Evolutionary conservation across 2,888 invertebrate genomes (phyloP), one percentile per base, ranked within the genome.

Genomic region (Catocala sponsa): DNA sequence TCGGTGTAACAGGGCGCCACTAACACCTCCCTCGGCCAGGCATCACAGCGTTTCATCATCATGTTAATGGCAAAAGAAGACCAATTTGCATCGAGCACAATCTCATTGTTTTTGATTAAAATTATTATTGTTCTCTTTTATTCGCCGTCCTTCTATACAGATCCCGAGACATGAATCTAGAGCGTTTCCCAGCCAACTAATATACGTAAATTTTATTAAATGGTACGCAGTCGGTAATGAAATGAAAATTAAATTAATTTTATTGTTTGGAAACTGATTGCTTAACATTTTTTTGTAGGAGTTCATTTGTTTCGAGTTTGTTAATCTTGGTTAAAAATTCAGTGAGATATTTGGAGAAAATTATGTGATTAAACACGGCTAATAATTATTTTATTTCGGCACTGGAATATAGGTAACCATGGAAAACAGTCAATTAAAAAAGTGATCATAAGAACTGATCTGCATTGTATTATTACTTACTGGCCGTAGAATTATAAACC

Each of bases 61-160:
- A 87, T 83, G 88, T 85, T 91, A 88, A 90, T 86, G 81, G 83
- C 81, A 79, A 86, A 89, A 89, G 87, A 87, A 89, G 88, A 87
- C 87, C 87, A 88, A 90, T 91, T 91, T 89, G 83, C 84, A 85
- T 88, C 87, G 84, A 85, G 88, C 81, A 82, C 88, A 88, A 90
- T 89, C 88, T 89, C 90, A 91, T 91, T 92, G 91, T 89, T 90
- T 91, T 88, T 91, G 91, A 92, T 92, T 91, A 91, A 91, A 91
- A 91, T 92, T 88, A 90, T 91, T 91, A 90, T 91, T 87, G 87
- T 87, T 83, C 82, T 77, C 82, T 82, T 86, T 88, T 86, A 86
- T 83, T 83, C 79, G 64, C 63, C 65, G 65, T 68, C 74, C 71
- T 65, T 74, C 65, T 60, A 73, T 71, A 73, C 72, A 74, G 76